Conservation (phyloP, 2,888 invertebrate genomes). For the Pachymerium ferrugineum region DNA sequence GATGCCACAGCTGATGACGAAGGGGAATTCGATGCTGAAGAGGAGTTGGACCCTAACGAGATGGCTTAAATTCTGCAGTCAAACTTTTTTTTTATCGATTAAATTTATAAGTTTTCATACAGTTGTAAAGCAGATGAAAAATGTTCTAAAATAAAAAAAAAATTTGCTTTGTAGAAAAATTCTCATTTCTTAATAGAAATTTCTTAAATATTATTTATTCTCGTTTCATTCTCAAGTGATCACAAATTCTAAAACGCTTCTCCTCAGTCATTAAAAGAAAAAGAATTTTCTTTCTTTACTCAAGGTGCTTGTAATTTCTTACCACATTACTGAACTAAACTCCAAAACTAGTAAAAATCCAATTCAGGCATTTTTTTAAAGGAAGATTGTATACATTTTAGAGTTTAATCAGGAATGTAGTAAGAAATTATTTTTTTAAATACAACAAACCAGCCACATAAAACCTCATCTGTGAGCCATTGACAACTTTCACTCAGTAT, state of each 20-base stretch:
- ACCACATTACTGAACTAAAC: not conserved
- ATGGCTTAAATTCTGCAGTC: slow-evolving; percentile 31
- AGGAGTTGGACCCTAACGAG: slow-evolving; percentile 32
- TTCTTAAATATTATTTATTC: slow-evolving; percentile 11
- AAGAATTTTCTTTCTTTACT: too few relatives aligned
- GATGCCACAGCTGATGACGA: slow-evolving; percentile 36
- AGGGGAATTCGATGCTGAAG: slow-evolving; percentile 36
- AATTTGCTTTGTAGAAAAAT: not conserved
- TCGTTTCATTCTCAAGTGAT: slow-evolving; percentile 23
- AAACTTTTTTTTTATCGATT: not conserved
- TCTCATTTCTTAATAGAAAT: slow-evolving; percentile 14
- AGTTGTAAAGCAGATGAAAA: too few relatives aligned
- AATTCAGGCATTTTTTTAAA: not conserved
- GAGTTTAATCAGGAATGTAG: not conserved
- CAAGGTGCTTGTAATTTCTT: not conserved
- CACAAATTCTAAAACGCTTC: not conserved
- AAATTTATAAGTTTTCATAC: too few relatives aligned
- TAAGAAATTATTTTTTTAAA: not conserved
- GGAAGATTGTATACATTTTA: not conserved
- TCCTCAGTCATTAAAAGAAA: not conserved
- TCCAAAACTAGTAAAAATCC: not conserved
- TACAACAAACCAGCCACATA: not conserved
- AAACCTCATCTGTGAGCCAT: not conserved
- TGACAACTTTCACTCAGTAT: not conserved
- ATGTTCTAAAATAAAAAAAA: too few relatives aligned